These are phyloP conservation scores for Drosophila anomalata DNA, from an alignment of 2,888 invertebrate species.

Conservation along the genomic window DNA sequence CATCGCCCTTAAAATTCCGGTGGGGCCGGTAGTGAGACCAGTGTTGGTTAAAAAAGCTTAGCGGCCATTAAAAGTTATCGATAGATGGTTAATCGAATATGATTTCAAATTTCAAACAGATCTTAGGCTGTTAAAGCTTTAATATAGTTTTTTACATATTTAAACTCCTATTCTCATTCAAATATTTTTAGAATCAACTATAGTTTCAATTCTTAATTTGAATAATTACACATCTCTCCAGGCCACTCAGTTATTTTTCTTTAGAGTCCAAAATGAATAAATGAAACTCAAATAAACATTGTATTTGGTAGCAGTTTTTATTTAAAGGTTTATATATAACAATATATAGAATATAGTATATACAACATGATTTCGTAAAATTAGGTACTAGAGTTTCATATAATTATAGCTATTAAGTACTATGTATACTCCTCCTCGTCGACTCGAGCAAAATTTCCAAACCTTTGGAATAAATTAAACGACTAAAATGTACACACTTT, in stretches of 20 bases:
- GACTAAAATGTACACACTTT: conserved; percentile 77
- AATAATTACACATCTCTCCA: no score
- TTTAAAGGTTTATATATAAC: conserved; percentile 73
- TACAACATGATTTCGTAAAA: conserved; percentile 73
- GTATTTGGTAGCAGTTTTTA: conserved; percentile 77
- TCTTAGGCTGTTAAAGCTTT: neutral
- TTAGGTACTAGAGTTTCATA: conserved; percentile 68
- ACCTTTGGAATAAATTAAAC: conserved; percentile 78
- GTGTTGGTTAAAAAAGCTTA: neutral
- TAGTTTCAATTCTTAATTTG: no score
- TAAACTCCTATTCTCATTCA: no score
- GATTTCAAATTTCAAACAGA: neutral
- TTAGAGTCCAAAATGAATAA: no score
- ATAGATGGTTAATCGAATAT: neutral
- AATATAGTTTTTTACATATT: no score
- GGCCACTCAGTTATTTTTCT: no score
- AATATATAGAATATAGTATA: conserved; percentile 65
- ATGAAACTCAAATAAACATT: neutral
- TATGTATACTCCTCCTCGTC: conserved; percentile 54
- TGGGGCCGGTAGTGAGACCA: neutral
- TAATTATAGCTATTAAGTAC: conserved; percentile 76
- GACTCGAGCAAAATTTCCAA: conserved; percentile 74
- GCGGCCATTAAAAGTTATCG: neutral
- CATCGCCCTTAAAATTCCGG: neutral
- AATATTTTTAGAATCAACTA: no score